These are phyloP conservation scores for Hirtodrosophila cameraria DNA, from an alignment of 2,888 invertebrate genomes.

Conservation along the genomic window DNA sequence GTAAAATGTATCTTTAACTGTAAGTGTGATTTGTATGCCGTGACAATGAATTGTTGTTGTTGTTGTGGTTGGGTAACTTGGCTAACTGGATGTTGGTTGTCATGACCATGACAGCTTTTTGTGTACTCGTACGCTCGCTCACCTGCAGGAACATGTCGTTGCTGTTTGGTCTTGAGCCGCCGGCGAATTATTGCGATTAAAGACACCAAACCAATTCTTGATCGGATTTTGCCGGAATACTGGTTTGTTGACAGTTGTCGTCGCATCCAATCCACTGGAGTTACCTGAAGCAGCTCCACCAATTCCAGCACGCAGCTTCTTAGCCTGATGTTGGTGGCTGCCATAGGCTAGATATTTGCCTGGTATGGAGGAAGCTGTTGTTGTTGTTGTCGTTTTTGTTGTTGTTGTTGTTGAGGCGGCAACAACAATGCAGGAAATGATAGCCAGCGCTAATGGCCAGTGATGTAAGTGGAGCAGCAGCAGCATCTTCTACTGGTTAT, in stretches of 20 bases:
- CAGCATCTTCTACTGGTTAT: constrained; percentile 65
- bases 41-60: constrained; percentile 53
- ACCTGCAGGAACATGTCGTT: constrained; percentile 81
- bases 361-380: constrained; percentile 68
- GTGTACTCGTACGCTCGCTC: no score
- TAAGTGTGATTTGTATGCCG: constrained; percentile 61
- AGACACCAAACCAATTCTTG: constrained; percentile 87
- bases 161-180: constrained; percentile 84
- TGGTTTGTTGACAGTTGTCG: constrained; percentile 64
- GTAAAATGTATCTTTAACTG: constrained; percentile 55
- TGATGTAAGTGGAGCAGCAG: constrained; percentile 81
- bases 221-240: constrained; percentile 81
- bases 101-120: constrained; percentile 66
- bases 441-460: constrained; percentile 76
- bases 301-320: constrained; percentile 52
- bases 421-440: constrained; percentile 78
- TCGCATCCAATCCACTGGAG: constrained; percentile 36
- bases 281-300: constrained; percentile 35
- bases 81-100: constrained; percentile 66
- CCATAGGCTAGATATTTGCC: constrained; percentile 82
- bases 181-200: constrained; percentile 86
- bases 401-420: constrained; percentile 46
- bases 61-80: constrained; percentile 34
- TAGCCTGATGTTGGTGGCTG: constrained; percentile 59
- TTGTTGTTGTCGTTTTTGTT: constrained; percentile 11